Percentiles rank a stretch among this genome's conserved stretches.
These are phyloP conservation scores for Sceloporus undulatus DNA, from an alignment of 2,113 vertebrate genomes.

Conservation along the genomic window DNA sequence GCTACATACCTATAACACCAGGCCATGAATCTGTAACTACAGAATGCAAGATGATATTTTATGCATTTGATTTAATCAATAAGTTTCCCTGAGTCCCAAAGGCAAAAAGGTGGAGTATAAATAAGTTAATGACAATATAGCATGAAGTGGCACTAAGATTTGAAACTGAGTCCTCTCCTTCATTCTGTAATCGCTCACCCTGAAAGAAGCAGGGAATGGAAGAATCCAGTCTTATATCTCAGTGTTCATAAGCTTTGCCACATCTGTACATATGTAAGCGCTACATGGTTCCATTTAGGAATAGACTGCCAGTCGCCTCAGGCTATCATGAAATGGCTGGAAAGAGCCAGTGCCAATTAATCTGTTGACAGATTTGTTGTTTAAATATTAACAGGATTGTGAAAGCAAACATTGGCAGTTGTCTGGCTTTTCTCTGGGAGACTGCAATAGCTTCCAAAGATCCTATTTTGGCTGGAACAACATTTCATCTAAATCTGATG, in stretches of 20 bases:
- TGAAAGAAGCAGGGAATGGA: neutral
- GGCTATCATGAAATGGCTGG: constrained; percentile 69
- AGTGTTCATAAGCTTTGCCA: neutral
- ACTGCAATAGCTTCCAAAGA: neutral
- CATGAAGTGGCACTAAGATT: neutral
- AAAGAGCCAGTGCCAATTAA: constrained; percentile 71
- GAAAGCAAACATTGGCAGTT: constrained; percentile 65
- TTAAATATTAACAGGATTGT: constrained; percentile 71
- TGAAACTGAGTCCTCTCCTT: neutral
- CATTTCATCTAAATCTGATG: neutral
- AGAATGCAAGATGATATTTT: too few species aligned
- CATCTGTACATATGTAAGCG: constrained; percentile 55
- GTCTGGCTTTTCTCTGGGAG: neutral
- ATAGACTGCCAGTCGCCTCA: constrained; percentile 49
- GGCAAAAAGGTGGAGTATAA: too few species aligned
- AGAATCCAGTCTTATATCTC: constrained; percentile 31
- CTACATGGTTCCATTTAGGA: constrained; percentile 49
- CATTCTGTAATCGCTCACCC: neutral
- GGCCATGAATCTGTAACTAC: too few species aligned
- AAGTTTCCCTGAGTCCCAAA: too few species aligned
- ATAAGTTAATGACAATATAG: neutral
- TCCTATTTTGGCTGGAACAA: neutral
- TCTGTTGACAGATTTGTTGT: constrained; percentile 74
- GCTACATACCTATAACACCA: too few species aligned
- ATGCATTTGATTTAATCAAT: too few species aligned